phyloP scores from a whole-genome alignment of 2,113 vertebrate species.

The Atlantisia rogersi region DNA sequence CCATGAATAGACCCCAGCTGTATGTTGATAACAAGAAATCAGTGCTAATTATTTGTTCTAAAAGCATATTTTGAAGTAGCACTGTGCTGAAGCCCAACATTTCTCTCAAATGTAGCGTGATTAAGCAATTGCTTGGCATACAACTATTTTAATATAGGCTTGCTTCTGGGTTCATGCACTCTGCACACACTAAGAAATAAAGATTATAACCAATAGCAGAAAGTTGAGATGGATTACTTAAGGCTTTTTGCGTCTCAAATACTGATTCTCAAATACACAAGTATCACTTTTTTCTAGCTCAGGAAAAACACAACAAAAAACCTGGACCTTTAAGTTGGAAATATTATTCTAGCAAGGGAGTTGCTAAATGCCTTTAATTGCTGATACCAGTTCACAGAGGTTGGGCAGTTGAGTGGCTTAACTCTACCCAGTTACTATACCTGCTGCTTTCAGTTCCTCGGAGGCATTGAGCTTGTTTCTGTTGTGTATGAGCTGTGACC shows the following conservation, averaged over 20 bases:
- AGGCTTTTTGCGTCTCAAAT: background rate
- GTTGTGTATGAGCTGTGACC: background rate
- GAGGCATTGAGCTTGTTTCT: background rate
- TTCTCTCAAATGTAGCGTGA: background rate
- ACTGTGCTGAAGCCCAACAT: background rate
- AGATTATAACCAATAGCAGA: background rate
- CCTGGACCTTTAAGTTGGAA: background rate
- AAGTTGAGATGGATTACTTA: background rate
- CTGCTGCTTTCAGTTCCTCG: background rate
- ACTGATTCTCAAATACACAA: background rate
- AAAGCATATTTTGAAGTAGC: background rate
- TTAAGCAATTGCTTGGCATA: background rate
- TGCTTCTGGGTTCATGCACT: background rate
- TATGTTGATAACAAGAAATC: background rate
- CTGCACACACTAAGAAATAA: fast-evolving
- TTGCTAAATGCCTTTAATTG: background rate
- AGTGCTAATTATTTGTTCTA: background rate
- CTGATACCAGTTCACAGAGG: background rate
- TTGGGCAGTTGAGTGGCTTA: background rate
- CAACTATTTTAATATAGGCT: background rate
- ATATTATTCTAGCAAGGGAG: background rate
- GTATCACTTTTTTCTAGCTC: background rate
- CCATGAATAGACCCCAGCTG: background rate
- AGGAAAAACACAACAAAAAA: background rate
- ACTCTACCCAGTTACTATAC: background rate